Conservation (phyloP, 2,113 vertebrate species). For the Athene noctua region DNA sequence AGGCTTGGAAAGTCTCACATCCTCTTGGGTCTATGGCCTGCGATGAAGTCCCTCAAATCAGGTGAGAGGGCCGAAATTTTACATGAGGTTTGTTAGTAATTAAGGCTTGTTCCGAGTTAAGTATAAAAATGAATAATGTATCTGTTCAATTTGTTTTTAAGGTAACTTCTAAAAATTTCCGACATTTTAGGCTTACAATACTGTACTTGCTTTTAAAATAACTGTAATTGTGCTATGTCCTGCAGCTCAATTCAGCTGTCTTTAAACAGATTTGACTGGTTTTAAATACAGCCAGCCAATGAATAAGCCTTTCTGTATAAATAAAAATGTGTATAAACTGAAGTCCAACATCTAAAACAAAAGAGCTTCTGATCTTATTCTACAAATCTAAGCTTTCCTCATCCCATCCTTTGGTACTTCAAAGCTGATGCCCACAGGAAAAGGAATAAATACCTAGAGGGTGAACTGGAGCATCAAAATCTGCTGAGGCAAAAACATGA, state of each 20-base stretch:
- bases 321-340: not conserved
- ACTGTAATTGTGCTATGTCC: not conserved
- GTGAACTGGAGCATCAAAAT: not conserved
- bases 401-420: not conserved
- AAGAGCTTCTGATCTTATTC: not conserved
- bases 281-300: not conserved
- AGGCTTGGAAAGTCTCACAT: not conserved
- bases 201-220: not conserved
- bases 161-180: not conserved
- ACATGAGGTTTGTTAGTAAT: not conserved
- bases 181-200: not conserved
- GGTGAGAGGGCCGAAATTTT: not conserved
- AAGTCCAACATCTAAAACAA: not conserved
- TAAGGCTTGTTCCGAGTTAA: not conserved
- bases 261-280: not conserved
- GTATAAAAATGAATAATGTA: not conserved
- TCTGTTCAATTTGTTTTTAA: not conserved
- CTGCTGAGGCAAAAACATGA: not conserved
- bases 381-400: slow-evolving; percentile 19
- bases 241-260: not conserved
- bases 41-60: not conserved
- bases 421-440: not conserved
- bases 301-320: not conserved
- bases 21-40: not conserved
- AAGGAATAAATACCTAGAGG: not conserved